These are phyloP conservation scores for Neocrepidodera transversa DNA, from an alignment of 2,888 invertebrate species.

Conservation along the genomic window DNA sequence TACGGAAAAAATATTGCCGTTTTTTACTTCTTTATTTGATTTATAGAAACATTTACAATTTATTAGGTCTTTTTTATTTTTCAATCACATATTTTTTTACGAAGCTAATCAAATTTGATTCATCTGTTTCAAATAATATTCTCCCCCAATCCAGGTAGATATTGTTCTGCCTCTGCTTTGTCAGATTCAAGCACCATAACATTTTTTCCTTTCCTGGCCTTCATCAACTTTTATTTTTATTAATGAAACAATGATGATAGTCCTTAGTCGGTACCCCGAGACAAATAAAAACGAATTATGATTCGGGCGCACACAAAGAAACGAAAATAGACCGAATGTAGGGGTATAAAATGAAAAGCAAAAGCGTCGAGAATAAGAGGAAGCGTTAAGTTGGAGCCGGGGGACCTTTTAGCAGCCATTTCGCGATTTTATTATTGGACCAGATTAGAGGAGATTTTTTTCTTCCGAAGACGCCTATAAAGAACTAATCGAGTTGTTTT, in stretches of 20 bases:
- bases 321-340: slow-evolving; percentile 3
- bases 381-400: not conserved
- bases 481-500: too few relatives aligned
- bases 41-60: too few relatives aligned
- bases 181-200: not conserved
- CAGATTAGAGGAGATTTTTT: not conserved
- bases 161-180: not conserved
- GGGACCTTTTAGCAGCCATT: slow-evolving; percentile 3
- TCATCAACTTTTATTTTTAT: slow-evolving; percentile 16
- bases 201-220: not conserved
- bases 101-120: too few relatives aligned
- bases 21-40: too few relatives aligned
- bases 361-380: not conserved
- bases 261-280: not conserved
- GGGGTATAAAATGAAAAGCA: slow-evolving; percentile 7
- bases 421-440: not conserved
- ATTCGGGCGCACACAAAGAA: not conserved
- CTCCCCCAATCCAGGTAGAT: too few relatives aligned
- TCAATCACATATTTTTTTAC: too few relatives aligned
- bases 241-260: slow-evolving; percentile 16
- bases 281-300: slow-evolving; percentile 20
- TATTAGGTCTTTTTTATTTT: too few relatives aligned
- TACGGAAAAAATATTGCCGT: too few relatives aligned
- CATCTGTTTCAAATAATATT: too few relatives aligned
- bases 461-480: too few relatives aligned